A percentile compares a stretch with the other conserved stretches of the same genome.
Evolutionary conservation across 2,113 vertebrate genomes (phyloP).

Genomic region (Acinonyx jubatus): DNA sequence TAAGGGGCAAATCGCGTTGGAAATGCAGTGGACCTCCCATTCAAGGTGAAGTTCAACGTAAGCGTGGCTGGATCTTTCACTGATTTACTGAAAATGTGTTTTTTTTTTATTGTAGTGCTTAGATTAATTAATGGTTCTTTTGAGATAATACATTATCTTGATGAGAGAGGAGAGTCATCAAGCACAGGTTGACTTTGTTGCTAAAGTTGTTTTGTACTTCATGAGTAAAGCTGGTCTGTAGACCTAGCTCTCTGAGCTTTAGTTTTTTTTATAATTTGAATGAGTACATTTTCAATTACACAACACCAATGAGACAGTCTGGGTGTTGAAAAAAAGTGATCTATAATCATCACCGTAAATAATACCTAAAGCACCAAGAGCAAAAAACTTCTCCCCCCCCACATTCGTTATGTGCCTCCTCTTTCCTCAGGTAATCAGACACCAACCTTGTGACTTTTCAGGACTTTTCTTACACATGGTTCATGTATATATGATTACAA

Average conservation of each 20-base stretch:
- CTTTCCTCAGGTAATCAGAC: not conserved
- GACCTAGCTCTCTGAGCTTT: not conserved
- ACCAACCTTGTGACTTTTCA: fast-evolving
- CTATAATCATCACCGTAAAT: not conserved
- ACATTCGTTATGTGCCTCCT: fast-evolving
- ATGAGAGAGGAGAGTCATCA: not conserved
- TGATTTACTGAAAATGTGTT: no score
- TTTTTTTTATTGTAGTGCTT: not conserved
- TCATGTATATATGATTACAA: no score
- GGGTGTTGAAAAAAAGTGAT: not conserved
- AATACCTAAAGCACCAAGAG: fast-evolving
- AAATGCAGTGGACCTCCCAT: fast-evolving
- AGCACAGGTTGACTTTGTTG: no score
- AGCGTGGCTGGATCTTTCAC: not conserved
- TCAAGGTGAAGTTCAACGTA: no score
- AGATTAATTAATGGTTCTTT: not conserved
- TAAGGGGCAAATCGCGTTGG: not conserved
- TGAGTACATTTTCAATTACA: not conserved
- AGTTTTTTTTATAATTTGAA: not conserved
- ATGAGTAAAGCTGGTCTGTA: not conserved
- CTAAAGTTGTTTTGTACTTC: not conserved
- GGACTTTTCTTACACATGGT: not conserved
- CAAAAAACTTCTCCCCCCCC: fast-evolving
- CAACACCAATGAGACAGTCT: not conserved
- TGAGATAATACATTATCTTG: no score